These are phyloP conservation scores for Ploceus nigricollis DNA, from an alignment of 2,113 vertebrate genomes.

Conservation along the genomic window DNA sequence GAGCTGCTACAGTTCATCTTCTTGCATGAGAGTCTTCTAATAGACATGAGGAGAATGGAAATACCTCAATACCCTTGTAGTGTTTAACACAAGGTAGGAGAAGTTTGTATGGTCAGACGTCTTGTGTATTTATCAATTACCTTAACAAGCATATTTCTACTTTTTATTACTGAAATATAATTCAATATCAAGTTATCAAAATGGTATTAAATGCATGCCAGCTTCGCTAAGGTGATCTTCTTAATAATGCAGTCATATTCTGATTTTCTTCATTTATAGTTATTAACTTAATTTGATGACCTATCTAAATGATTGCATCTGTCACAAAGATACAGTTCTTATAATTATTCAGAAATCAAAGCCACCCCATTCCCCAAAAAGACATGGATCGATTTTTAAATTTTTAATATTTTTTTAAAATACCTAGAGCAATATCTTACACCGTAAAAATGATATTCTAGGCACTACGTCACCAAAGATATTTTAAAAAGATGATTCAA, in stretches of 20 bases:
- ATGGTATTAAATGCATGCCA: slow-evolving; percentile 1
- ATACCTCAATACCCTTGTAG: neutral
- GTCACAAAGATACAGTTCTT: neutral
- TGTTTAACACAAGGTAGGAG: neutral
- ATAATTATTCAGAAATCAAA: neutral
- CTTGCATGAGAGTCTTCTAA: neutral
- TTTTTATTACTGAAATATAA: slow-evolving; percentile 35
- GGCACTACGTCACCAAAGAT: neutral
- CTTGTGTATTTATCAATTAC: neutral
- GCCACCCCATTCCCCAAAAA: neutral
- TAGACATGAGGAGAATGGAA: neutral
- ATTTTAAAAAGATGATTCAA: neutral
- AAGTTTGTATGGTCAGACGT: neutral
- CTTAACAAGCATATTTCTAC: neutral
- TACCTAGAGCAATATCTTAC: neutral
- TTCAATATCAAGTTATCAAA: slow-evolving; percentile 33
- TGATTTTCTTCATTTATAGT: slow-evolving; percentile 2
- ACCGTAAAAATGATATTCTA: neutral
- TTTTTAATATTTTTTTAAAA: neutral
- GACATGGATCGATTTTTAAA: neutral
- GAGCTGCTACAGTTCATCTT: neutral
- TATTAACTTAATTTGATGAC: slow-evolving; percentile 17
- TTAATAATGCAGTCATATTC: slow-evolving; percentile 13
- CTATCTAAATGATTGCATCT: neutral
- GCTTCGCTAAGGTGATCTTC: neutral